Evolutionary conservation across 2,113 vertebrate species (phyloP).

Genomic region (Ochotona princeps): DNA sequence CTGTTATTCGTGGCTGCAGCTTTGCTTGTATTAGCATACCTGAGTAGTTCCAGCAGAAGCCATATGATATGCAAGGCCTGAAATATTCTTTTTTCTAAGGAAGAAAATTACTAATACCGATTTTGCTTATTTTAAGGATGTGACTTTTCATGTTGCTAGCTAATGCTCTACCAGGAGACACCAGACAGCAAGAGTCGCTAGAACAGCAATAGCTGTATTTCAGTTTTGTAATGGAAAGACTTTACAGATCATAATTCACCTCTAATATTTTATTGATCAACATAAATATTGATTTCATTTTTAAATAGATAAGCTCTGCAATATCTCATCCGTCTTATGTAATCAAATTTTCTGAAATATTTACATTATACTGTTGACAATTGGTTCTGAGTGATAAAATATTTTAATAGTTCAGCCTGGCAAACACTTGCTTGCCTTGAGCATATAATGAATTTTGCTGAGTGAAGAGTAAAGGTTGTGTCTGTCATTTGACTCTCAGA

Average conservation of each 20-base stretch:
- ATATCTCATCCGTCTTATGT: constrained; percentile 53
- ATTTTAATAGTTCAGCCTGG: constrained; percentile 60
- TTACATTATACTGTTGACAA: constrained; percentile 59
- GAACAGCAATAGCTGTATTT: neutral
- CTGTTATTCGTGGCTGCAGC: neutral
- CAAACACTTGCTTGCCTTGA: constrained; percentile 46
- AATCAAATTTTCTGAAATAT: constrained; percentile 59
- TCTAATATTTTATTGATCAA: constrained; percentile 62
- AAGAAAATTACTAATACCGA: neutral
- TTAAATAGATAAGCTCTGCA: constrained; percentile 54
- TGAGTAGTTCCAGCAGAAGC: neutral
- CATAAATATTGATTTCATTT: constrained; percentile 53
- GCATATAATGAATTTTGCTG: constrained; percentile 27
- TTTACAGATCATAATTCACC: constrained; percentile 14
- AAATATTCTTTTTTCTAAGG: constrained; percentile 43
- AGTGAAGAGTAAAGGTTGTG: constrained; percentile 14
- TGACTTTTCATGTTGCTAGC: neutral
- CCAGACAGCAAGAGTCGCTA: neutral
- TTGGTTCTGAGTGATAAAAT: constrained; percentile 53
- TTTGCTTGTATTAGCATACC: neutral
- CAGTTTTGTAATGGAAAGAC: constrained; percentile 18
- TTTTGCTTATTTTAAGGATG: neutral
- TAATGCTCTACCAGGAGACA: constrained; percentile 2
- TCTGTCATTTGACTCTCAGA: constrained; percentile 31
- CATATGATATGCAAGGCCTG: neutral